phyloP scores from a whole-genome alignment of 2,888 invertebrate genomes.

The Halictus quadricinctus region DNA sequence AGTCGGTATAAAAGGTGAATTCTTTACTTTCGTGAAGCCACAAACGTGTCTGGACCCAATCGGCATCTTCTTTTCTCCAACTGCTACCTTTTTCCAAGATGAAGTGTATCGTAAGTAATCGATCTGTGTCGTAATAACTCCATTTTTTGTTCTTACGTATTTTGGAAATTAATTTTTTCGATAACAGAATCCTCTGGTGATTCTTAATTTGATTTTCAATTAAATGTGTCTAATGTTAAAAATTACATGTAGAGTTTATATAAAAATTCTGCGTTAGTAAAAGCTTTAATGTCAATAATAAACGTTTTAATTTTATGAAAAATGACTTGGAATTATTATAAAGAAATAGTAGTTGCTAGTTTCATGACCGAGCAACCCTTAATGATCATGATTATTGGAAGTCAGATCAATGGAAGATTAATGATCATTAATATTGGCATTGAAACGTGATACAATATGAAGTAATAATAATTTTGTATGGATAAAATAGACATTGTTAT shows the following conservation, averaged over 20 bases:
- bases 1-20: conserved; percentile 82
- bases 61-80: conserved; percentile 48
- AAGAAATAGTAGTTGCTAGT: neutral
- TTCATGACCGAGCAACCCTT: too few relatives aligned
- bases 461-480: neutral
- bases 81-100: conserved; percentile 74
- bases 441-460: neutral
- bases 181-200: neutral
- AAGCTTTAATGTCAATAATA: neutral
- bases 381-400: too few relatives aligned
- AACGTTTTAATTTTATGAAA: neutral
- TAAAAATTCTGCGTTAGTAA: neutral
- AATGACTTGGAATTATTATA: neutral
- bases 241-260: neutral
- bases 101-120: conserved; percentile 83
- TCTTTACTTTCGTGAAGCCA: conserved; percentile 79
- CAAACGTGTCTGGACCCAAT: conserved; percentile 74
- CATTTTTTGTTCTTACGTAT: neutral
- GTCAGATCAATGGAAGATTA: too few relatives aligned
- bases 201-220: neutral
- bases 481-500: neutral
- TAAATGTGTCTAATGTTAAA: neutral
- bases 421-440: neutral
- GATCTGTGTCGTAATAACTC: neutral
- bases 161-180: neutral